Base-by-base conservation (phyloP, 1,140 invertebrate species). In the Andrena cerasifolii region DNA sequence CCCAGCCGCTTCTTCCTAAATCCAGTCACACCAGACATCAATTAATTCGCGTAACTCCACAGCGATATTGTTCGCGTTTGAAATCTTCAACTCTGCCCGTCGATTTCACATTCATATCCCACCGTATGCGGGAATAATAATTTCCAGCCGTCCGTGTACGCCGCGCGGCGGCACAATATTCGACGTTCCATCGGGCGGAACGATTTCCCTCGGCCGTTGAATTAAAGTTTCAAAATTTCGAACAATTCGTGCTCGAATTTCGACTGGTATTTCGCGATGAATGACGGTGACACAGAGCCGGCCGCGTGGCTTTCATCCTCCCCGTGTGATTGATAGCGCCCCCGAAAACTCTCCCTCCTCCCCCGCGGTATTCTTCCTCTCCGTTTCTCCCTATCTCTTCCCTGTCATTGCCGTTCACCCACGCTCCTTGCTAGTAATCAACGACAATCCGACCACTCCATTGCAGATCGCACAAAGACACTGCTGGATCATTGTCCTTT, bases 401-500 rank as follows among this genome's bases (percentile, higher is more conserved):
- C 58, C 70, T 56, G 56, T 53, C 74, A 43, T 45, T 49, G 61
- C 73, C 81, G 65, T 77, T 75, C 51, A 61, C 65, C 70, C 63
- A 51, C 76, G 78, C 65, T 82, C 61, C 71, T 78, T 76, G 67
- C 76, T 77, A 82, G 84, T 88, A 86, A 87, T 87, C 84, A 86
- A 86, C 74, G 82, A 68, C 68, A 74, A 82, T 61, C 74, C 82
- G 74, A 61, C 70, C 66, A 67, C 63, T 82, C 85, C 84, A 82
- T 82, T 73, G 71, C 75, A 76, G 65, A 67, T 79, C 79, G 68
- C 65, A 85, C 84, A 85, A 85, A 85, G 83, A 85, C 84, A 85
- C 75, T 85, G 79, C 53, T 67, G 62, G 75, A 85, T 83, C 63
- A 85, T 85, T 85, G 84, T 85, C 76, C 84, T 85, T 85, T 82